Evolutionary conservation across 2,888 invertebrate species (phyloP).

Genomic region (Nomada ruficornis): DNA sequence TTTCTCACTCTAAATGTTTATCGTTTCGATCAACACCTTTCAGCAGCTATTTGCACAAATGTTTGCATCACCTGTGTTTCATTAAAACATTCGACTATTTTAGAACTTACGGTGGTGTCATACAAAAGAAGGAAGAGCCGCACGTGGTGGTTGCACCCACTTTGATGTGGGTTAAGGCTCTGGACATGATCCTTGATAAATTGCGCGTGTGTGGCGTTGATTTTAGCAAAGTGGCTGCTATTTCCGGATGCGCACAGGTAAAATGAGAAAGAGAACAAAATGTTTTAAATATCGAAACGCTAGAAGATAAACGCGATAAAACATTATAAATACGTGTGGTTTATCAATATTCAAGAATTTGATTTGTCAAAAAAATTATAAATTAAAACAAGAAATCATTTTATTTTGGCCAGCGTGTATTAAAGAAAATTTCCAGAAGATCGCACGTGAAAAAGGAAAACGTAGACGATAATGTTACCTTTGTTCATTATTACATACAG

Average conservation of each 20-base stretch:
- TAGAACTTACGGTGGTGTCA: constrained; percentile 88
- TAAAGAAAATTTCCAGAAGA: too few relatives aligned
- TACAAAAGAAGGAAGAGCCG: constrained; percentile 85
- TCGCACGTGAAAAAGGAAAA: neutral
- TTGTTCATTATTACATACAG: constrained; percentile 84
- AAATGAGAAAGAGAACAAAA: constrained; percentile 4
- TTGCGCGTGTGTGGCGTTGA: constrained; percentile 93
- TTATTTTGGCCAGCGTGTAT: too few relatives aligned
- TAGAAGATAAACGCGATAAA: too few relatives aligned
- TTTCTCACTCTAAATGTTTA: too few relatives aligned
- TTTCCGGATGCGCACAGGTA: constrained; percentile 97
- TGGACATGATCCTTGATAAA: constrained; percentile 95
- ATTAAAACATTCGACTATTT: constrained; percentile 31
- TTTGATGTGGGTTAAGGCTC: constrained; percentile 97
- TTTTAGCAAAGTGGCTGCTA: constrained; percentile 91
- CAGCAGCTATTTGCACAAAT: too few relatives aligned
- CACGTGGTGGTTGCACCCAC: constrained; percentile 91
- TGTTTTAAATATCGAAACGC: neutral
- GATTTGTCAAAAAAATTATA: neutral
- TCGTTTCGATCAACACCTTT: too few relatives aligned
- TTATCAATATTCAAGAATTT: too few relatives aligned
- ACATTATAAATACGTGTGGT: too few relatives aligned
- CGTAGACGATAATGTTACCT: constrained; percentile 42
- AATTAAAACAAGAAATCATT: neutral
- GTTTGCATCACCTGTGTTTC: neutral